These are phyloP conservation scores for Hipposideros armiger DNA, from an alignment of 2,113 vertebrate genomes.

Conservation along the genomic window DNA sequence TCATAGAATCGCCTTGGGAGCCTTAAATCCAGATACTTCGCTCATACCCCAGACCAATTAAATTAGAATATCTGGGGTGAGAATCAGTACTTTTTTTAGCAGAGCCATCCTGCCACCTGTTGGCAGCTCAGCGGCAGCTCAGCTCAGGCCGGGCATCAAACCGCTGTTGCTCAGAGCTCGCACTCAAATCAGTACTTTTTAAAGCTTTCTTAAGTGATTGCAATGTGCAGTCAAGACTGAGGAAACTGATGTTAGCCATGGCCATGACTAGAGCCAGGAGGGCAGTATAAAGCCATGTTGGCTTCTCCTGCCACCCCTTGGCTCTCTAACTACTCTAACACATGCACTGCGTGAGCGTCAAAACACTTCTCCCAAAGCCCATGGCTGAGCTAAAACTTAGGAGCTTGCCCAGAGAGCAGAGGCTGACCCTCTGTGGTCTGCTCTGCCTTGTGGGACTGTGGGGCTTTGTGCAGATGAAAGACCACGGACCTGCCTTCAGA, in stretches of 20 bases:
- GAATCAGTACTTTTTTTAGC: not conserved
- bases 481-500: not conserved
- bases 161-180: no score
- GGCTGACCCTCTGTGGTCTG: not conserved
- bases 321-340: not conserved
- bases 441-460: not conserved
- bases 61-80: not conserved
- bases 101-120: no score
- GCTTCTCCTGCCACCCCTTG: not conserved
- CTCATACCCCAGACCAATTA: not conserved
- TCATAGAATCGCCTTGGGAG: not conserved
- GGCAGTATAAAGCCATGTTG: not conserved
- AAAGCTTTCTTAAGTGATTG: not conserved
- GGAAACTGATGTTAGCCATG: not conserved
- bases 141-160: no score
- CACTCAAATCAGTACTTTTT: not conserved
- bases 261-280: not conserved
- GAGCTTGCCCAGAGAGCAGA: not conserved
- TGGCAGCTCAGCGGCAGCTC: no score
- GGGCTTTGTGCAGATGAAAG: not conserved
- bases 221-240: not conserved
- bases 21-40: conserved; percentile 15
- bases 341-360: not conserved
- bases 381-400: not conserved
- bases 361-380: not conserved